Evolutionary conservation across 2,888 invertebrate species (phyloP), one percentile per base, ranked within the genome.

Genomic region (Dryadula phaetusa): DNA sequence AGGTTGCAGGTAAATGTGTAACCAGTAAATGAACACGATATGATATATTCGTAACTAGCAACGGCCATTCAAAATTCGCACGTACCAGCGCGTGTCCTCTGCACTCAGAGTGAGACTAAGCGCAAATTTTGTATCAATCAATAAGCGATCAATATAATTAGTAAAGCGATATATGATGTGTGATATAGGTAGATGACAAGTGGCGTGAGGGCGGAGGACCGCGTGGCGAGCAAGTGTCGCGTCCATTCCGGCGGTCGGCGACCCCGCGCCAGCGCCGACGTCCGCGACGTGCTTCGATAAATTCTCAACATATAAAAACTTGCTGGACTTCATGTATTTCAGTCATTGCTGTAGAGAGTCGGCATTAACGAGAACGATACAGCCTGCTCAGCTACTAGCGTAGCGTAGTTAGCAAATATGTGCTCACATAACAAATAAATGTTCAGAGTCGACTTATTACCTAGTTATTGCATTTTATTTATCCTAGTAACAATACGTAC

Each of bases 171-270:
- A 32, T 10, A 28, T 32, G 52, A n/a, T n/a, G n/a, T 49, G 8
- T 34, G 4, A 10, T 37, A 12, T 37, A 10, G 10, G 22, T 40
- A 25, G 22, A 56, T n/a, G 22, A 16, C 34, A 28, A 10, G 28
- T 12, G 20, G 46, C 16, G 61, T 18, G 28, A 37, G 28, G 3
- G 47, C 28, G 25, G 49, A 14, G 47, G n/a, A 34, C 44, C 42
- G 25, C 49, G 62, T 32, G 44, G 47, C 44, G 34, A 42, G 47
- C 54, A 42, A 62, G 62, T 62, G 62, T 46, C 46, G 53, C 66
- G 61, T 54, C 62, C 66, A 62, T 52, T 44, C 62, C 47, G 61
- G 62, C 56, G 66, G 66, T 66, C 66, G 62, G 54, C 54, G 66
- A 66, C 66, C 66, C 66, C 56, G 65, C 47, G 54, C 28, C 56